A percentile compares a stretch with the other conserved stretches of the same genome.
Conservation (phyloP, 2,797 vertebrate species). For the Intellagama lesueurii region DNA sequence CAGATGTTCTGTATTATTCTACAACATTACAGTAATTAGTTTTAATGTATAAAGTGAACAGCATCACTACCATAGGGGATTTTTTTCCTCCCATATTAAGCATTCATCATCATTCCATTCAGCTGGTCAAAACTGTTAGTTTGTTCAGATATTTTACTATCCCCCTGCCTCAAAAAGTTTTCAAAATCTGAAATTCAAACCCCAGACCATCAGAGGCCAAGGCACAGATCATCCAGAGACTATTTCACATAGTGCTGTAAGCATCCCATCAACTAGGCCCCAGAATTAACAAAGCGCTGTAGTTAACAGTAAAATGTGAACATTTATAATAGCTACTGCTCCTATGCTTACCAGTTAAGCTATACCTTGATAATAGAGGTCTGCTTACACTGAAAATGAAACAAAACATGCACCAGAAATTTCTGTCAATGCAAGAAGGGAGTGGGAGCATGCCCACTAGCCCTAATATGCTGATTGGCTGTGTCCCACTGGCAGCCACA, state of each 20-base stretch:
- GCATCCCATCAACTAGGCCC: neutral
- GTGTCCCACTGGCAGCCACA: neutral
- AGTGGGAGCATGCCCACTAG: neutral
- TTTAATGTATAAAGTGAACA: neutral
- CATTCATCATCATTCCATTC: rapidly evolving
- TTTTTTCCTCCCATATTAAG: neutral
- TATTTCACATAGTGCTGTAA: neutral
- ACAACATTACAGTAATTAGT: neutral
- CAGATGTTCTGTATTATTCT: neutral
- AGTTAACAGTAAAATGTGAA: neutral
- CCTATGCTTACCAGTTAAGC: neutral
- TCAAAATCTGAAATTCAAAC: constrained; percentile 1
- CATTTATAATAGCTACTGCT: neutral
- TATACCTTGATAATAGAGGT: neutral
- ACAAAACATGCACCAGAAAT: neutral
- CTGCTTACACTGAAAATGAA: neutral
- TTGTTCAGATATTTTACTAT: constrained; percentile 24
- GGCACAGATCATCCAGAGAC: neutral
- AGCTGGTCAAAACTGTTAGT: neutral
- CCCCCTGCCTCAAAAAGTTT: neutral
- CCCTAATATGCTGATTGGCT: neutral
- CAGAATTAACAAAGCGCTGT: neutral
- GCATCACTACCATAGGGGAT: neutral
- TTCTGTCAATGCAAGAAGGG: neutral
- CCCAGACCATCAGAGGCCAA: neutral